phyloP scores from a whole-genome alignment of 2,113 vertebrate species.

The Asarcornis scutulata region DNA sequence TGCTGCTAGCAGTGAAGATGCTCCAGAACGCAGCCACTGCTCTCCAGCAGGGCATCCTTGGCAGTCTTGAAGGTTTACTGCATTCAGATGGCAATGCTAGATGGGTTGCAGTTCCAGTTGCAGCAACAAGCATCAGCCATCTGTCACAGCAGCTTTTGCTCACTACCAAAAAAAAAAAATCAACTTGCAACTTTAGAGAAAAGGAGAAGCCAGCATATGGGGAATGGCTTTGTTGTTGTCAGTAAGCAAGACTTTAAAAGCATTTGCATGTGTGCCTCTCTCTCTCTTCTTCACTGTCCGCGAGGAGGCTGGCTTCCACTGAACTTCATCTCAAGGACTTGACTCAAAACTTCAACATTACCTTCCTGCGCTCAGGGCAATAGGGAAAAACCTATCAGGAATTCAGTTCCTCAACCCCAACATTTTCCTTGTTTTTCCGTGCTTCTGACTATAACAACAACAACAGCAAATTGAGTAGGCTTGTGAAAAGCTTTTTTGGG shows the following conservation, averaged over 20 bases:
- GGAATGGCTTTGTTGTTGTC: neutral
- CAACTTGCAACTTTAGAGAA: neutral
- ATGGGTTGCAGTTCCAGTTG: neutral
- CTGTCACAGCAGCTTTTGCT: neutral
- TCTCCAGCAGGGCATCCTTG: neutral
- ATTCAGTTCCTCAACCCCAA: neutral
- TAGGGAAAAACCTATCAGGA: neutral
- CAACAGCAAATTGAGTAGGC: neutral
- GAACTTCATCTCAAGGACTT: neutral
- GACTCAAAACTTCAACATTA: neutral
- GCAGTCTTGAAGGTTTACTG: neutral
- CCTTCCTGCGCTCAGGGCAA: neutral
- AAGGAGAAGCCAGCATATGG: neutral
- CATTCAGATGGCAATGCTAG: neutral
- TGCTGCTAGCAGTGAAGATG: rapidly evolving
- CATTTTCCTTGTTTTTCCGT: neutral
- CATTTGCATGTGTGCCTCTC: rapidly evolving
- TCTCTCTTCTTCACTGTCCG: neutral
- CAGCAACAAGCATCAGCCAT: neutral
- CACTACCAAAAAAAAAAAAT: neutral
- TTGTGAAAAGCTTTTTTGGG: neutral
- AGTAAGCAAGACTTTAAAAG: neutral
- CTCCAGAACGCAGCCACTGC: neutral
- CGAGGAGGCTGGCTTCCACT: neutral
- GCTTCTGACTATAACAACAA: neutral